Percentiles rank a stretch among this genome's conserved stretches.
phyloP scores from a whole-genome alignment of 2,113 vertebrate genomes.

The western clawed frog (Xenopus tropicalis) region UCB_Xtro_10.0 CM004451.2:39784001-39784500 shows the following conservation, averaged over 20 bases:
- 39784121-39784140: neutral
- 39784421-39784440: slow-evolving; percentile 38
- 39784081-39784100: no score
- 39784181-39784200: slow-evolving; percentile 8
- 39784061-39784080: no score
- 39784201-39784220: slow-evolving; percentile 26
- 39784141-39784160: neutral
- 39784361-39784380: slow-evolving; percentile 35
- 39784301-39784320: slow-evolving; percentile 28
- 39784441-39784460: slow-evolving; percentile 31
- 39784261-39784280: slow-evolving; percentile 38
- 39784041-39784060: no score
- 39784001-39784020: no score
- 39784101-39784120: neutral
- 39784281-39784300: slow-evolving; percentile 37
- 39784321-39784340: slow-evolving; percentile 39
- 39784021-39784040: no score
- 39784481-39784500: slow-evolving; percentile 36
- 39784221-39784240: slow-evolving; percentile 20
- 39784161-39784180: slow-evolving; percentile 8
- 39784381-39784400: slow-evolving; percentile 36
- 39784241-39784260: slow-evolving; percentile 17
- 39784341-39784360: slow-evolving; percentile 39
- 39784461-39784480: slow-evolving; percentile 39
- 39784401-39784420: slow-evolving; percentile 40